Conservation (phyloP, 2,797 vertebrate species). For the Clamator glandarius region DNA sequence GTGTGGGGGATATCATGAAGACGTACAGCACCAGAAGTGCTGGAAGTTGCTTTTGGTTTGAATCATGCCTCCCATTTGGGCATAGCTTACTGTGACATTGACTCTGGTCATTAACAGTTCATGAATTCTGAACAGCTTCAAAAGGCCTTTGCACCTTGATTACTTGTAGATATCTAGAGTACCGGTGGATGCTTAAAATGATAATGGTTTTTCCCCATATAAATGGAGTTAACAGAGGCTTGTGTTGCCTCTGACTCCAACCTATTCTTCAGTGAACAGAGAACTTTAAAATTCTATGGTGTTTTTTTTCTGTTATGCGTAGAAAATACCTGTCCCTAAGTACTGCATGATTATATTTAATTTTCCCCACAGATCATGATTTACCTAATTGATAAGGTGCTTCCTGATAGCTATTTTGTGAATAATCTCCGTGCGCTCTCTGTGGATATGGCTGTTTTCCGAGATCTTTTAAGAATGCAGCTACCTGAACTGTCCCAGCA, state of each 20-base stretch:
- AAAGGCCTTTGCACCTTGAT: neutral
- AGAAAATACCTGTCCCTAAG: neutral
- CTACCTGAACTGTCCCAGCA: slow-evolving; percentile 94
- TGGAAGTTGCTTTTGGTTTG: neutral
- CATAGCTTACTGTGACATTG: neutral
- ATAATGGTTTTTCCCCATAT: neutral
- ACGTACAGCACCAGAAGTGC: neutral
- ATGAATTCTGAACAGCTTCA: neutral
- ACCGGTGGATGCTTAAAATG: neutral
- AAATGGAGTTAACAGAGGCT: neutral
- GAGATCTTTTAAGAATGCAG: slow-evolving; percentile 93
- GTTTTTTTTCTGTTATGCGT: neutral
- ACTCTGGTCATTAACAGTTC: neutral
- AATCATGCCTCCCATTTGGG: neutral
- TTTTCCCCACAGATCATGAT: slow-evolving; percentile 91
- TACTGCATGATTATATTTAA: neutral
- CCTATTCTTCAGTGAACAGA: neutral
- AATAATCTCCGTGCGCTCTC: slow-evolving; percentile 96
- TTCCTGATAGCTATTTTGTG: slow-evolving; percentile 98
- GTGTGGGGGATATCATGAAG: neutral
- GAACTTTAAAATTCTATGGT: neutral
- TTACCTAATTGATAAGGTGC: slow-evolving; percentile 97
- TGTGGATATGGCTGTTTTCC: slow-evolving; percentile 99
- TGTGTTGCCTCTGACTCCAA: neutral
- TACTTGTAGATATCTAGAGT: neutral